Conservation (phyloP, 2,888 invertebrate genomes). For the Trichogramma evanescens region DNA sequence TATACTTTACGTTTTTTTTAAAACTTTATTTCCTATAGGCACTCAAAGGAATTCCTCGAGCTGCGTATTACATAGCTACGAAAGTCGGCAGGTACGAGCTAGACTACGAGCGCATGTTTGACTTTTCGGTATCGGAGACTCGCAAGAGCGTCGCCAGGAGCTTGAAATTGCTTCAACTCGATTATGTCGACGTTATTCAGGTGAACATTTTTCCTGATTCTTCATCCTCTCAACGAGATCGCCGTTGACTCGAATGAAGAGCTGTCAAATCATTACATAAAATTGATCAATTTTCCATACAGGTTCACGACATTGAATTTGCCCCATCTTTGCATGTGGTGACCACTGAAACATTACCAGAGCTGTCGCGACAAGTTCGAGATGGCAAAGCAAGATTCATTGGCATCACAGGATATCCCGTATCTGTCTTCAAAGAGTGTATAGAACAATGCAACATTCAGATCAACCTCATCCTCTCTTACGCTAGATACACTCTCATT, state of each 20-base stretch:
- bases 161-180: constrained; percentile 63
- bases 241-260: background rate
- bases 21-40: constrained; percentile 53
- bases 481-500: constrained; percentile 71
- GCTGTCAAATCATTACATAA: background rate
- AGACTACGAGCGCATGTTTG: constrained; percentile 69
- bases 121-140: constrained; percentile 74
- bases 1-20: background rate
- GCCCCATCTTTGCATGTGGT: constrained; percentile 68
- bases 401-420: constrained; percentile 81
- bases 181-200: constrained; percentile 85
- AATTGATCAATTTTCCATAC: constrained; percentile 12
- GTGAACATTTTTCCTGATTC: constrained; percentile 47
- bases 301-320: constrained; percentile 93
- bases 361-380: constrained; percentile 65
- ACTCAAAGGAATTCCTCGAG: constrained; percentile 68
- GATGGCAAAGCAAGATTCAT: constrained; percentile 71
- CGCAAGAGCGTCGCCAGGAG: constrained; percentile 70
- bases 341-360: constrained; percentile 79
- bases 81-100: constrained; percentile 83
- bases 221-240: background rate
- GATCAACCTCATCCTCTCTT: constrained; percentile 69
- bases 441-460: constrained; percentile 59
- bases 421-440: constrained; percentile 68
- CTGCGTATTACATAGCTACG: constrained; percentile 82